A percentile compares a stretch with the other conserved stretches of the same genome.
phyloP scores from a whole-genome alignment of 2,888 invertebrate genomes.

The Lysandra coridon region DNA sequence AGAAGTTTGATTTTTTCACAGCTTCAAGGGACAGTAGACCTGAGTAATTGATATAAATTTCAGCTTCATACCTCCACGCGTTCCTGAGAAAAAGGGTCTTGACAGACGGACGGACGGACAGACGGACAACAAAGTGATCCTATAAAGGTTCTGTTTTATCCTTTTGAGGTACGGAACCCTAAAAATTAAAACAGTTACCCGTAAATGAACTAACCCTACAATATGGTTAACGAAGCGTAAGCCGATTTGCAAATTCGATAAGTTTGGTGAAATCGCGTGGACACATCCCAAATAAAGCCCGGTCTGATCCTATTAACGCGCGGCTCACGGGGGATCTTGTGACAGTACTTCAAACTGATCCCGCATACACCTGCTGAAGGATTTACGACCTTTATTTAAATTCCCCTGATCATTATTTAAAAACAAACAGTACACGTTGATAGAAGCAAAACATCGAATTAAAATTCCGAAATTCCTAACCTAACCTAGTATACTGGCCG shows the following conservation, averaged over 20 bases:
- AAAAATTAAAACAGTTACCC: neutral
- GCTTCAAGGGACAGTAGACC: too few relatives aligned
- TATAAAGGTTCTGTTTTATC: too few relatives aligned
- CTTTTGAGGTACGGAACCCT: too few relatives aligned
- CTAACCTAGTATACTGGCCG: neutral
- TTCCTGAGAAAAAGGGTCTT: too few relatives aligned
- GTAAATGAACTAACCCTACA: constrained; percentile 39
- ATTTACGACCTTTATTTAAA: constrained; percentile 43
- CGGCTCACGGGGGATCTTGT: constrained; percentile 74
- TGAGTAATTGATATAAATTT: too few relatives aligned
- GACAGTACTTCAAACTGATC: constrained; percentile 61
- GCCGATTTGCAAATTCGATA: constrained; percentile 79
- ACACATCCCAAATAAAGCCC: constrained; percentile 75
- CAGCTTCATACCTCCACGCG: too few relatives aligned
- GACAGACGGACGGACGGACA: too few relatives aligned
- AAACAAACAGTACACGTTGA: neutral
- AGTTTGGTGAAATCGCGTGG: constrained; percentile 77
- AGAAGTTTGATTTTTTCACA: too few relatives aligned
- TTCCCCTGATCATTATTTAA: constrained; percentile 32
- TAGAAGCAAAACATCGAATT: neutral
- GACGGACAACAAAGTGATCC: too few relatives aligned
- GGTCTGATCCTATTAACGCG: constrained; percentile 79
- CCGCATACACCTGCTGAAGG: constrained; percentile 53
- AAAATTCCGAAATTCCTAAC: neutral
- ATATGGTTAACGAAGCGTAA: constrained; percentile 74